Conservation (phyloP, 2,797 vertebrate species). For the Gila robusta region DNA sequence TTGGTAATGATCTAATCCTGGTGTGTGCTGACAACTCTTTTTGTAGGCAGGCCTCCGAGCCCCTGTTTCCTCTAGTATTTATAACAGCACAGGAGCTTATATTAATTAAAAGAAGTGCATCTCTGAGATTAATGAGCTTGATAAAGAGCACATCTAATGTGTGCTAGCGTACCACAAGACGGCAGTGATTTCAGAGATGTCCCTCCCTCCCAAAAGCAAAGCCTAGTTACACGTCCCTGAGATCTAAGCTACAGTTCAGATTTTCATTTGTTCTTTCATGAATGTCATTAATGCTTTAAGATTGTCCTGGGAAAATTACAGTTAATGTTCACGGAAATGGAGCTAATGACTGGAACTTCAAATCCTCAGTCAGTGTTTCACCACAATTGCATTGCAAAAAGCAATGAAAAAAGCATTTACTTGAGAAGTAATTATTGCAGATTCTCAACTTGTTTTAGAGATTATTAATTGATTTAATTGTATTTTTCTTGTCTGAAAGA, state of each 20-base stretch:
- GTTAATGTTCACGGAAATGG: slow-evolving; percentile 43
- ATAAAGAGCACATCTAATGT: slow-evolving; percentile 71
- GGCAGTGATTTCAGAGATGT: slow-evolving; percentile 57
- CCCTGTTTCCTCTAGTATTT: slow-evolving; percentile 64
- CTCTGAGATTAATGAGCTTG: slow-evolving; percentile 69
- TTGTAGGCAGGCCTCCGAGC: slow-evolving; percentile 44
- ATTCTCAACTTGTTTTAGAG: neutral
- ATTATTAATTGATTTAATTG: no score
- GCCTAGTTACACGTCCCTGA: slow-evolving; percentile 12
- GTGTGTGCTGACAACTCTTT: slow-evolving; percentile 55
- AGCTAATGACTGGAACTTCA: slow-evolving; percentile 28
- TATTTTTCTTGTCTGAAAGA: neutral
- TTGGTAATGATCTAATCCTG: slow-evolving; percentile 52
- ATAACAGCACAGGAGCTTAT: slow-evolving; percentile 61
- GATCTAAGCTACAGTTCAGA: slow-evolving; percentile 45
- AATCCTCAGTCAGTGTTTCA: slow-evolving; percentile 10
- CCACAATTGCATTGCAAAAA: neutral
- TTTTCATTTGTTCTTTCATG: slow-evolving; percentile 40
- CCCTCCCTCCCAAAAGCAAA: slow-evolving; percentile 58
- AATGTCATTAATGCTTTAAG: slow-evolving; percentile 52
- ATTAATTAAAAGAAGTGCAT: slow-evolving; percentile 75
- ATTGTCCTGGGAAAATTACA: slow-evolving; percentile 36
- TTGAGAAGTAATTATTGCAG: neutral
- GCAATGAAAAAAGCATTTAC: neutral
- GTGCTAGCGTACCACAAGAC: slow-evolving; percentile 57